Base-by-base conservation (phyloP, 2,113 vertebrate genomes). In the Tachysurus vachellii region DNA sequence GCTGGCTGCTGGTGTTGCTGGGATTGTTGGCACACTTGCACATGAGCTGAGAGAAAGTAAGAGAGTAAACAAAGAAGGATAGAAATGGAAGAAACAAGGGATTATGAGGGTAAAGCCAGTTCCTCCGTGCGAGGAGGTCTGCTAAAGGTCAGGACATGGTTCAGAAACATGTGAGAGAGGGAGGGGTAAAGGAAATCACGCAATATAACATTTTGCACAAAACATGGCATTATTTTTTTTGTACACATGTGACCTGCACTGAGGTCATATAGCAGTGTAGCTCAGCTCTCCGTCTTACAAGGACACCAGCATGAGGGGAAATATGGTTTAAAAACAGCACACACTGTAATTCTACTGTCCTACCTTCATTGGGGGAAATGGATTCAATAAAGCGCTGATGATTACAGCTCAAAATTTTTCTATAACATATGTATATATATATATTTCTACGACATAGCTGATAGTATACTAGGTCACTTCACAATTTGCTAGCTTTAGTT, bases 71-170 rank as follows among this genome's bases (percentile, higher is more conserved):
- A 10, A 75, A 19, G 54, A 47, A 31, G 36, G 73, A 61, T 2
- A 28, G 73, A 31, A 84, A 26, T 71, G 13, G 28, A 85, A 13
- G 77, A 26, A 56, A 21, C 4, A 76, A 83, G 53, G 50, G 76
- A 10, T 86, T 73, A 77, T 36, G 86, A 44, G 66, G 42, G 77
- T 88, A 75, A 88, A 92, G 91, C 90, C 82, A 93, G 91, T 94
- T 95, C 93, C 92, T 84, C 62, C 93, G 66, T 89, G 89, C 84
- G 62, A 85, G 85, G 87, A 90, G 88, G 91, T 91, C 88, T 91
- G 84, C 62, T 80, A 75, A 82, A 89, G 92, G 91, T 93, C 92
- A 92, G 53, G 57, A 50, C 44, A 59, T 64, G 23, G n/a, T 1
- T 21, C 17, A 79, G 76, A 57, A 79, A 54, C 28, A 76, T 42